phyloP scores from a whole-genome alignment of 2,113 vertebrate genomes.

The Chaetorhynchus papuensis region DNA sequence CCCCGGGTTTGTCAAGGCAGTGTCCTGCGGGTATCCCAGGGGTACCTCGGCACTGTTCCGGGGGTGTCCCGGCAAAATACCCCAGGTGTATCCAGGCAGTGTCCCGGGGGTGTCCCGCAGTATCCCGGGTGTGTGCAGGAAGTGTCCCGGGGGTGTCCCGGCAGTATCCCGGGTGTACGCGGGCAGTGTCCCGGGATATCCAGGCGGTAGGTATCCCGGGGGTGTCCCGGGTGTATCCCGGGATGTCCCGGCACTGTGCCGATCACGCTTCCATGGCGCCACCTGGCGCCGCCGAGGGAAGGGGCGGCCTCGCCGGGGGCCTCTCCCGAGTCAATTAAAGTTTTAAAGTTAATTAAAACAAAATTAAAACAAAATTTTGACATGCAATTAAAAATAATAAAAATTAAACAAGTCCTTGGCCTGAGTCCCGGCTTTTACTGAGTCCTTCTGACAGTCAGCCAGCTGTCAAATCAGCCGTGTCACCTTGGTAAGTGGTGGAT shows the following conservation, averaged over 20 bases:
- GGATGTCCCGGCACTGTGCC: not conserved
- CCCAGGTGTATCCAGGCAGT: not conserved
- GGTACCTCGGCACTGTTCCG: not conserved
- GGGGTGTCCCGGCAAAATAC: not conserved
- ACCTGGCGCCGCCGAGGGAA: not conserved
- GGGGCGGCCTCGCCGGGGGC: not conserved
- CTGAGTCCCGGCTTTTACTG: not conserved
- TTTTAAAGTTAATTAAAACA: not conserved
- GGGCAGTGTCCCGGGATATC: not conserved
- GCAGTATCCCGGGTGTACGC: not conserved
- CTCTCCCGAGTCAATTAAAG: not conserved
- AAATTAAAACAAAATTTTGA: no score
- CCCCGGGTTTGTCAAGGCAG: not conserved
- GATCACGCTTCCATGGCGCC: not conserved
- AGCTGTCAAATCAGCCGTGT: fast-evolving
- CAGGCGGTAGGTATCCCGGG: fast-evolving
- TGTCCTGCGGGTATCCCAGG: not conserved
- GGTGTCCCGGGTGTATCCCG: not conserved
- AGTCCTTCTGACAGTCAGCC: no score
- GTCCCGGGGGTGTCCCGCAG: not conserved
- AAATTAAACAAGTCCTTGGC: not conserved
- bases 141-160: not conserved
- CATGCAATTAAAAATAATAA: not conserved
- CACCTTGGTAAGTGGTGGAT: not conserved
- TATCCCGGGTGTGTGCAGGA: no score